phyloP scores from a whole-genome alignment of 92 coral and sea anemone species.

The Paramuricea clavata region DNA sequence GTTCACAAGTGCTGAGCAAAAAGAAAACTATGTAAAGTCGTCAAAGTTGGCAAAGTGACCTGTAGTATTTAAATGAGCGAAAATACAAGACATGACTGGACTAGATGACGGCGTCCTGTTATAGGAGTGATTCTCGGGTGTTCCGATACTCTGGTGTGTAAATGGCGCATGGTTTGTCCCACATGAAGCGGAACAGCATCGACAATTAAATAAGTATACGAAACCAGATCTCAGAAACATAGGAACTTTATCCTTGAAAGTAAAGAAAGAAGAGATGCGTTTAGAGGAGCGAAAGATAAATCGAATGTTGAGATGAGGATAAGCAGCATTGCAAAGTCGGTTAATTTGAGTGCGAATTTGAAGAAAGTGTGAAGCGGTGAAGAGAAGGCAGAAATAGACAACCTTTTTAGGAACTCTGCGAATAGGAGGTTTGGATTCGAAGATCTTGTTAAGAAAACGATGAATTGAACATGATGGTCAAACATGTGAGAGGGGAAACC shows the following conservation, averaged over 20 bases:
- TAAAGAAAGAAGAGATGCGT: background rate
- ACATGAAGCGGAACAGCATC: background rate
- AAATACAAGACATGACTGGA: too few relatives aligned
- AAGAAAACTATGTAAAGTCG: too few relatives aligned
- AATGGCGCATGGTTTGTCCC: background rate
- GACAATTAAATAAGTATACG: background rate
- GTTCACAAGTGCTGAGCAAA: too few relatives aligned
- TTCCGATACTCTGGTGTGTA: background rate
- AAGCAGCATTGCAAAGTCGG: background rate
- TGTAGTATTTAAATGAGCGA: too few relatives aligned
- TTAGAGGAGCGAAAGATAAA: background rate
- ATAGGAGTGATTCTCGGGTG: background rate
- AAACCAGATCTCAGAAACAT: background rate
- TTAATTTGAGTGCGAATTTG: slow-evolving; percentile 6
- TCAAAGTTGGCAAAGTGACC: too few relatives aligned
- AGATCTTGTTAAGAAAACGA: background rate
- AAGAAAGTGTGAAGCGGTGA: background rate
- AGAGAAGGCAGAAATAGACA: slow-evolving; percentile 14
- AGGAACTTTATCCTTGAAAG: background rate
- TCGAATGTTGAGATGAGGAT: background rate
- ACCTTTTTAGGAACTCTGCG: background rate
- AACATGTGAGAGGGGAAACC: background rate
- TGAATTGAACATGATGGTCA: background rate
- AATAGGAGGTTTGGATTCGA: background rate
- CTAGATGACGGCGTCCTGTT: background rate